These are phyloP conservation scores for Acleris laterana DNA, from an alignment of 2,888 invertebrate genomes.

Conservation along the genomic window DNA sequence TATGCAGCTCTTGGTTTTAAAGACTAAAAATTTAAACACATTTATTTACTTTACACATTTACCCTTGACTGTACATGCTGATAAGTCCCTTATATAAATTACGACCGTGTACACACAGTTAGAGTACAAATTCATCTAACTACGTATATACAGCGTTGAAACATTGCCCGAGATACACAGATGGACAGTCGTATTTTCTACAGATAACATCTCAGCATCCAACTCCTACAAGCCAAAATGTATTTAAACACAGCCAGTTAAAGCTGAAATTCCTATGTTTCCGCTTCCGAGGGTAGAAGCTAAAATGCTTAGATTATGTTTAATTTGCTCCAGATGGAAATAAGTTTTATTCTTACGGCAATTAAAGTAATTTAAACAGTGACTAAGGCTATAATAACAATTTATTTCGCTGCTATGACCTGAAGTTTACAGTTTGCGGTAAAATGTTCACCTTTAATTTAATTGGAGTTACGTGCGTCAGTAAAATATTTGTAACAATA, in stretches of 20 bases:
- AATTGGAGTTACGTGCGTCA: too few relatives aligned
- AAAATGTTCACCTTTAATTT: too few relatives aligned
- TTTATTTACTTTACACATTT: too few relatives aligned
- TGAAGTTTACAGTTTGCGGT: too few relatives aligned
- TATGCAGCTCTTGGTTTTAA: too few relatives aligned
- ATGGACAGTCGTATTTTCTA: constrained; percentile 22
- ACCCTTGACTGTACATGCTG: too few relatives aligned
- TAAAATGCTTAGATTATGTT: constrained; percentile 6
- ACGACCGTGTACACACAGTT: background rate
- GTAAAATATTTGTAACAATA: too few relatives aligned
- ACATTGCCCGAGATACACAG: constrained; percentile 27
- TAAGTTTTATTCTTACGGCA: constrained; percentile 8
- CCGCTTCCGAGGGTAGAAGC: background rate
- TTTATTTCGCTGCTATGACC: background rate
- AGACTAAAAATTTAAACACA: too few relatives aligned
- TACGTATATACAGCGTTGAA: constrained; percentile 5
- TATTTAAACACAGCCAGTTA: background rate
- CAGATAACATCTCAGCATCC: constrained; percentile 29
- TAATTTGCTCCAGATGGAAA: constrained; percentile 26
- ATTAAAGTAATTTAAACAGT: constrained; percentile 19
- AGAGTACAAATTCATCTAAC: background rate
- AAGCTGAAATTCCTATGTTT: background rate
- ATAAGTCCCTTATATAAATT: too few relatives aligned
- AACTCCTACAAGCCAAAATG: background rate
- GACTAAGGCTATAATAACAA: background rate